phyloP scores from a whole-genome alignment of 2,113 vertebrate genomes.

The Triplophysa rosa region DNA sequence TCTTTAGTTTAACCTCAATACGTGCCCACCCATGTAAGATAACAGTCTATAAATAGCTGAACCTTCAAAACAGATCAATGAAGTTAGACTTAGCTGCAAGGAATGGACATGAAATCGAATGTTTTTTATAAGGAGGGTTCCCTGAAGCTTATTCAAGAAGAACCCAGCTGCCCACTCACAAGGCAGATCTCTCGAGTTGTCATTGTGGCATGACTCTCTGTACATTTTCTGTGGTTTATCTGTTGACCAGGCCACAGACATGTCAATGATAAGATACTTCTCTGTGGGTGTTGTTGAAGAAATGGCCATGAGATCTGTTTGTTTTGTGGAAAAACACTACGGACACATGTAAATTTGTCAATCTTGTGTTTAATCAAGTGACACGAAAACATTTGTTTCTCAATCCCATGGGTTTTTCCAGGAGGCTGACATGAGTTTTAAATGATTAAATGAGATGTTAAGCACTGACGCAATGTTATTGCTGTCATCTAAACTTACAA shows the following conservation, averaged over 20 bases:
- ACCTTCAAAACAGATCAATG: not conserved
- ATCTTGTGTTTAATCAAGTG: not conserved
- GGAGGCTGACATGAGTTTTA: not conserved
- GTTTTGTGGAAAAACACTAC: not conserved
- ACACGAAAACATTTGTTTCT: not conserved
- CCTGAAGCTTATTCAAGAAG: not conserved
- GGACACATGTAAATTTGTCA: not conserved
- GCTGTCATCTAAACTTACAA: not conserved
- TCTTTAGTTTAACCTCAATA: not conserved
- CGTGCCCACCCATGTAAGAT: not conserved
- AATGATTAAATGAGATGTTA: not conserved
- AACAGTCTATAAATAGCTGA: not conserved
- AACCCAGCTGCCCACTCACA: not conserved
- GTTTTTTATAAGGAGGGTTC: not conserved
- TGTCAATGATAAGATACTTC: not conserved
- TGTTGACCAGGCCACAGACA: not conserved
- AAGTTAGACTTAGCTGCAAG: not conserved
- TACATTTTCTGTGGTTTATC: not conserved
- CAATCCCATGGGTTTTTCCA: not conserved
- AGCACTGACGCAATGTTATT: not conserved
- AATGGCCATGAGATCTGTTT: not conserved
- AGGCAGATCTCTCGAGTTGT: not conserved
- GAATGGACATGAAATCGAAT: not conserved
- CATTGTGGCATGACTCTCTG: not conserved
- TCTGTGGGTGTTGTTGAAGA: not conserved